Evolutionary conservation across 2,888 invertebrate species (phyloP), one percentile per base, ranked within the genome.

Genomic region (Lepidochrysops patricia): DNA sequence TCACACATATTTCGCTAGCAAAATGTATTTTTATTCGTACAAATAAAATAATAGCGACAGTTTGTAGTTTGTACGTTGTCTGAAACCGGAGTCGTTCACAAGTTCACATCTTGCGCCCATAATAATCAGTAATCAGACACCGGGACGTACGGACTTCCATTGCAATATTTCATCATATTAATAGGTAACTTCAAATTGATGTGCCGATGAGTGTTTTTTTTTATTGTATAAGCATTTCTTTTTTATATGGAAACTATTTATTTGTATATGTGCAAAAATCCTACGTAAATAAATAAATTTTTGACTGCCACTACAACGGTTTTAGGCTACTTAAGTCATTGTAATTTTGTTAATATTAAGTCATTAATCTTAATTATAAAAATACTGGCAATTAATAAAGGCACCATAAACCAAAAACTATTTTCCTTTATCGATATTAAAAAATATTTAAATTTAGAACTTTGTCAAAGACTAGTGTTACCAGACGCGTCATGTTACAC

Each of bases 401-500:
- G 4, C 29, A 5, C 7, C 29, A 29, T 29, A 4, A 29, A 7
- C 29, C 29, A 29, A 27, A 27, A 2, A 52, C 13, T 27, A 1
- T 5, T 13, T 26, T 13, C 6, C n/a, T 29, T 25, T 9, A 27
- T 27, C 27, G 15, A 52, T 2, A 48, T 9, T 15, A 52, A 54
- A 32, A 7, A 54, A 7, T 7, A 15, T 54, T 54, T 54, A 29
- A 54, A 54, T 54, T 15, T 32, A 29, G 54, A 54, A 54, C 15
- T 54, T 32, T 32, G 54, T 54, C 52, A 64, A 64, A 61, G 62
- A 64, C 58, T 64, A 65, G 64, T 72, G 70, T 64, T 71, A 71
- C 72, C 80, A 82, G 81, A 80, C 79, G 77, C 70, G 69, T 85
- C 80, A 63, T 66, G 74, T 86, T 84, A 70, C 84, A 76, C 79